A percentile compares a stretch with the other conserved stretches of the same genome.
phyloP scores from a whole-genome alignment of 1,140 invertebrate genomes.

The Caenorhabditis tropicalis region DNA sequence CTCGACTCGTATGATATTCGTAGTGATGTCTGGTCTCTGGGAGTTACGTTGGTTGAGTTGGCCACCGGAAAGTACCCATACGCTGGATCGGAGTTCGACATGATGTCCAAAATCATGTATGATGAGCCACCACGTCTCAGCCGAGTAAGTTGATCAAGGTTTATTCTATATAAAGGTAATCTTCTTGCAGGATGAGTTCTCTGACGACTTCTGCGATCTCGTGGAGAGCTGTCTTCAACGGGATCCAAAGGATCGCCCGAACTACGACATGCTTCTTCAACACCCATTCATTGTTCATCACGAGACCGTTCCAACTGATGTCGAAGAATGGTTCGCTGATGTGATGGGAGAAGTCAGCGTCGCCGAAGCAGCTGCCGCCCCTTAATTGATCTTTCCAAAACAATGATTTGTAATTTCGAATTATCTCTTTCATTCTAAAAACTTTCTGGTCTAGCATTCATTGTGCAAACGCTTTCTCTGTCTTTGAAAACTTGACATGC shows the following conservation, averaged over 20 bases:
- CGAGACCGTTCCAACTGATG: not conserved
- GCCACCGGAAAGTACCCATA: constrained; percentile 45
- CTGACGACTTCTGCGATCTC: not conserved
- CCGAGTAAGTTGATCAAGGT: not conserved
- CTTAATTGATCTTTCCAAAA: too few relatives aligned
- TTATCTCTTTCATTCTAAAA: not conserved
- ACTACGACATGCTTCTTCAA: not conserved
- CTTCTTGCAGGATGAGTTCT: not conserved
- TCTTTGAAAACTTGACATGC: not conserved
- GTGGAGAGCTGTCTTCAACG: not conserved
- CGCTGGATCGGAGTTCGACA: constrained; percentile 3
- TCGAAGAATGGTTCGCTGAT: constrained; percentile 18
- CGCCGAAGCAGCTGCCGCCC: too few relatives aligned
- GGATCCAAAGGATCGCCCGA: not conserved
- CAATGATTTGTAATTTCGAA: not conserved
- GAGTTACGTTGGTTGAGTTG: constrained; percentile 81
- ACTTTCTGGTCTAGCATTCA: not conserved
- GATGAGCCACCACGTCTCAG: constrained; percentile 3
- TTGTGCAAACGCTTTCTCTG: not conserved
- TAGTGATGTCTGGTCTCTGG: constrained; percentile 94
- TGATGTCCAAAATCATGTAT: constrained; percentile 11
- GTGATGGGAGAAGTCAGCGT: too few relatives aligned
- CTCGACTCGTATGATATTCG: constrained; percentile 83
- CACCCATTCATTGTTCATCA: not conserved
- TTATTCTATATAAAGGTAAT: not conserved